These are phyloP conservation scores for Acleris literana DNA, from an alignment of 2,888 invertebrate genomes.

Conservation along the genomic window DNA sequence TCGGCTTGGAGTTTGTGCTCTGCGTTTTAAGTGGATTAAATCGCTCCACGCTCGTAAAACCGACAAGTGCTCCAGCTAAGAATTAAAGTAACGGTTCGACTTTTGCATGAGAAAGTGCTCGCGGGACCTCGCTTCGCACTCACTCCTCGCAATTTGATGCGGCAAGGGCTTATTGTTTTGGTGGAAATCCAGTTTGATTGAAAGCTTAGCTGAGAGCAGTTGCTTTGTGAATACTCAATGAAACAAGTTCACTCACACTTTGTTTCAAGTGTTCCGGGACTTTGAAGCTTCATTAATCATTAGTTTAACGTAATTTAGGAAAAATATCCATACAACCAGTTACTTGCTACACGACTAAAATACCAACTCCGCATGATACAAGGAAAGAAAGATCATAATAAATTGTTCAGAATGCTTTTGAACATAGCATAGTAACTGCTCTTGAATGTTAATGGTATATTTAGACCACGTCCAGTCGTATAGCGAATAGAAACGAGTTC, in stretches of 20 bases:
- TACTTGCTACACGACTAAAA: neutral
- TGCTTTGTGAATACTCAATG: constrained; percentile 72
- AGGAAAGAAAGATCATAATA: constrained; percentile 49
- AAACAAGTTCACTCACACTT: constrained; percentile 74
- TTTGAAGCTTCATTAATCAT: constrained; percentile 48
- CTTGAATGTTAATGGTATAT: constrained; percentile 79
- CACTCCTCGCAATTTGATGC: constrained; percentile 69
- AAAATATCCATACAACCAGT: neutral
- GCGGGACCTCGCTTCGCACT: constrained; percentile 72
- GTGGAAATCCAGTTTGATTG: constrained; percentile 61
- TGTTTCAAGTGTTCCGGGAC: constrained; percentile 54
- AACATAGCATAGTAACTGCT: constrained; percentile 66
- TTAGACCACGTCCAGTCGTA: constrained; percentile 72
- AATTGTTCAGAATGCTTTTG: constrained; percentile 66
- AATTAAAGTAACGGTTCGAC: constrained; percentile 83
- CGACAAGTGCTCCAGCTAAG: constrained; percentile 82
- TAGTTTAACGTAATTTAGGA: neutral
- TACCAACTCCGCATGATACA: neutral
- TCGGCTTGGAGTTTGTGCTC: constrained; percentile 82
- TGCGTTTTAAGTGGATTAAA: constrained; percentile 85
- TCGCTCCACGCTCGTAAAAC: constrained; percentile 83
- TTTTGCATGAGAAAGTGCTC: constrained; percentile 82
- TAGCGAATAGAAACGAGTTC: constrained; percentile 77
- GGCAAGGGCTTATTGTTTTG: constrained; percentile 65
- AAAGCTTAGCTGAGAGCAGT: constrained; percentile 61